Evolutionary conservation across 2,113 vertebrate species (phyloP).

Genomic region (Sminthopsis crassicaudata): DNA sequence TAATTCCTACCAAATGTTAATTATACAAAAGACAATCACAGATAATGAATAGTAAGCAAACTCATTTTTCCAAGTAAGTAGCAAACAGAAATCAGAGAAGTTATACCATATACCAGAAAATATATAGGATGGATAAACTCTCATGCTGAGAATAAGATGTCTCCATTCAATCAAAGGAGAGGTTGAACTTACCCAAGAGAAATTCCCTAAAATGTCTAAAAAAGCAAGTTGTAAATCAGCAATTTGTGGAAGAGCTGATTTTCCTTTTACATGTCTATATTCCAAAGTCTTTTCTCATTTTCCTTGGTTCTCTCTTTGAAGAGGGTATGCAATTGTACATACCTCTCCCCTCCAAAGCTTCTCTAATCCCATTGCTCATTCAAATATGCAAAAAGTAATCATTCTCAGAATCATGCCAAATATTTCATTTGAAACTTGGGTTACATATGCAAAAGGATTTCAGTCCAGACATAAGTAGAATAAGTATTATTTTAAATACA

Average conservation of each 20-base stretch:
- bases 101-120: neutral
- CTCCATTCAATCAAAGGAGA: neutral
- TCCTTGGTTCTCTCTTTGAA: neutral
- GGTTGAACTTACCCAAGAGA: neutral
- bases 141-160: neutral
- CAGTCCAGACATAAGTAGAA: neutral
- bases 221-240: neutral
- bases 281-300: neutral
- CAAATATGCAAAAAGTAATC: neutral
- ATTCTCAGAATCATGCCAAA: neutral
- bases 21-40: neutral
- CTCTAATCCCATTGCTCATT: neutral
- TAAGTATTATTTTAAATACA: neutral
- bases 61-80: neutral
- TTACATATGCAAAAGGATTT: neutral
- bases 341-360: neutral
- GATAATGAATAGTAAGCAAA: neutral
- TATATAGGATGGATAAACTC: neutral
- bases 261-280: neutral
- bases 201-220: neutral
- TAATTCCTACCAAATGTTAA: neutral
- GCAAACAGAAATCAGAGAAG: neutral
- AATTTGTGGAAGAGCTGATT: neutral
- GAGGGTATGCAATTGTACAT: neutral
- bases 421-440: neutral